Percentiles rank a stretch among this genome's conserved stretches.
These are phyloP conservation scores for Caloenas nicobarica DNA, from an alignment of 2,113 vertebrate species.

Conservation along the genomic window DNA sequence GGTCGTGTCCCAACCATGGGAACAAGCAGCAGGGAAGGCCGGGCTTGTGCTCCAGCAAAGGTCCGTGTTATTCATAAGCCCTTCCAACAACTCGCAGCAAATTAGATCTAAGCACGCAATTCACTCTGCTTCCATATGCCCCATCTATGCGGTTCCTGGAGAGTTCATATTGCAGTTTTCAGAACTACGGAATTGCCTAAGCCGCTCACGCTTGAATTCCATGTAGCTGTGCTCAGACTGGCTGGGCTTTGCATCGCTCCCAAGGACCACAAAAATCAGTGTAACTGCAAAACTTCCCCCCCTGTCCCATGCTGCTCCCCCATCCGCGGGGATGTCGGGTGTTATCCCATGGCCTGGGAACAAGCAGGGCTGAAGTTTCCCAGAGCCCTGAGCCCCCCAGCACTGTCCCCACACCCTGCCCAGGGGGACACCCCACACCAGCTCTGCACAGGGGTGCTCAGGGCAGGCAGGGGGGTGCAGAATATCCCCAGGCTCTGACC, in stretches of 20 bases:
- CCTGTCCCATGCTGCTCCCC: neutral
- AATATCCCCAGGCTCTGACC: neutral
- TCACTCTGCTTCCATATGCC: rapidly evolving
- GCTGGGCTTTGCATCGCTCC: neutral
- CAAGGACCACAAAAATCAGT: neutral
- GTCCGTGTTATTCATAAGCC: rapidly evolving
- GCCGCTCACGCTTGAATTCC: rapidly evolving
- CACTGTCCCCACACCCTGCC: neutral
- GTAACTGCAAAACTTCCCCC: rapidly evolving
- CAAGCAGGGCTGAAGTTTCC: neutral
- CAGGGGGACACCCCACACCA: rapidly evolving
- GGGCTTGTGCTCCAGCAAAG: rapidly evolving
- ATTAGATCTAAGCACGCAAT: neutral
- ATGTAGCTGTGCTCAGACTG: rapidly evolving
- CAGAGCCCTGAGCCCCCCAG: rapidly evolving
- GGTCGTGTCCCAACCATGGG: neutral
- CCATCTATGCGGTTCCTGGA: rapidly evolving
- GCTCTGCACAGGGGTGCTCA: neutral
- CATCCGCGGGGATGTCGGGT: neutral
- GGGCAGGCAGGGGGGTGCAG: neutral
- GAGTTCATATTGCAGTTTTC: neutral
- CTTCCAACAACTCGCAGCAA: neutral
- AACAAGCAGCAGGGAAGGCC: neutral
- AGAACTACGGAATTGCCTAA: neutral
- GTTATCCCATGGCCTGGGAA: rapidly evolving